Percentiles rank a stretch among this genome's conserved stretches.
Conservation (phyloP, 2,113 vertebrate species). For the Nothocercus julius region DNA sequence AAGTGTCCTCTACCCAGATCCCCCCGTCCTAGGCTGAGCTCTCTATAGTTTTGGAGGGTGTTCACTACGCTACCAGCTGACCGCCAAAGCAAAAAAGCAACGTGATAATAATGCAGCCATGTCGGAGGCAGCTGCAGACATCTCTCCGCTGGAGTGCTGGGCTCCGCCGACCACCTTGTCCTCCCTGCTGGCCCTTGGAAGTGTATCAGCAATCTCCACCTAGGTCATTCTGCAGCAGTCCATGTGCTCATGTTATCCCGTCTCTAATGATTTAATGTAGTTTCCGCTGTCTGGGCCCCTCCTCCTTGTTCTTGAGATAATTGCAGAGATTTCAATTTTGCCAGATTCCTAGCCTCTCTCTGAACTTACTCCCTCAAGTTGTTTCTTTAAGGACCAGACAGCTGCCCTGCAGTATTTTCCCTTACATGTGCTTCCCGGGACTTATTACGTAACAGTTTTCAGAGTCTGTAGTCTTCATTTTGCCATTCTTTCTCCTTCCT, state of each 20-base stretch:
- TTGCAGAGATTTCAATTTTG: slow-evolving; percentile 36
- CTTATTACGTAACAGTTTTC: background rate
- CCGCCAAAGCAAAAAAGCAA: background rate
- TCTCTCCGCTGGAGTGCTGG: background rate
- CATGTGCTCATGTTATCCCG: background rate
- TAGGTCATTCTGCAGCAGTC: background rate
- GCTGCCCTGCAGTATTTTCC: background rate
- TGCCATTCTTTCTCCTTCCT: background rate
- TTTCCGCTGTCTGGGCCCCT: slow-evolving; percentile 40
- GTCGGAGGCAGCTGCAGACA: background rate
- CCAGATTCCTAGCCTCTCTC: slow-evolving; percentile 14
- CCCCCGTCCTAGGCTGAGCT: background rate
- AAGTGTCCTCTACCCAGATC: background rate
- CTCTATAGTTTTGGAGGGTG: background rate
- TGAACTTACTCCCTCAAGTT: slow-evolving; percentile 7
- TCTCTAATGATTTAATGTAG: background rate
- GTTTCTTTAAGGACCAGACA: background rate
- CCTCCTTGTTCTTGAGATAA: slow-evolving; percentile 39
- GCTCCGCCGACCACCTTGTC: background rate
- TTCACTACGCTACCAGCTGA: fast-evolving
- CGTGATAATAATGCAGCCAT: background rate
- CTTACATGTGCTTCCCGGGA: background rate
- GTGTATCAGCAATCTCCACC: background rate
- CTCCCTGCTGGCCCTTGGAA: background rate
- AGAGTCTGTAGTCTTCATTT: fast-evolving